These are phyloP conservation scores for Brachynemurus nebulosus DNA, from an alignment of 2,888 invertebrate species.

Conservation along the genomic window DNA sequence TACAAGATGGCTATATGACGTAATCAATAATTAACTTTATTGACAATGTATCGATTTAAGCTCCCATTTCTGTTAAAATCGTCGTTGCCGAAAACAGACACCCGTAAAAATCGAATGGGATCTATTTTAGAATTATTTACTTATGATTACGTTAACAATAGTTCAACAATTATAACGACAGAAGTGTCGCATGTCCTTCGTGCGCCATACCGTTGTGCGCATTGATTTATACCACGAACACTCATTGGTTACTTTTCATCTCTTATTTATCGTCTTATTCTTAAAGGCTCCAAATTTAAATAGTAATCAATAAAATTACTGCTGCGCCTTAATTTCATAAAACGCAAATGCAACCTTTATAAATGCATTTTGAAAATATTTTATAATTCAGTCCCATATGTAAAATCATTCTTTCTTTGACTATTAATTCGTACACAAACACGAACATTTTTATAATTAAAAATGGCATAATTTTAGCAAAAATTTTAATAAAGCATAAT, in stretches of 20 bases:
- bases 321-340: slow-evolving; percentile 26
- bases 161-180: slow-evolving; percentile 6
- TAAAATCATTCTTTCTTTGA: no score
- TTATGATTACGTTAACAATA: slow-evolving; percentile 4
- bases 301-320: not conserved
- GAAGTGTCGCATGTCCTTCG: slow-evolving; percentile 8
- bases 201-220: slow-evolving; percentile 8
- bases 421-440: no score
- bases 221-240: no score
- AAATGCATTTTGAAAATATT: no score
- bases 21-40: slow-evolving; percentile 28
- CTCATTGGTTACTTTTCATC: no score
- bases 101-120: slow-evolving; percentile 3
- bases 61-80: slow-evolving; percentile 4
- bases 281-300: slow-evolving; percentile 8
- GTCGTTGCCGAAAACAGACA: slow-evolving; percentile 1
- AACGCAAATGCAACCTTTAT: no score
- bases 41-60: no score
- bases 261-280: no score
- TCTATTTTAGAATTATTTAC: not conserved
- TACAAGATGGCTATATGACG: slow-evolving; percentile 34
- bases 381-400: no score
- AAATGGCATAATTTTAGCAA: no score
- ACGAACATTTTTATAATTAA: no score
- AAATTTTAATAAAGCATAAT: no score